These are phyloP conservation scores for Melanocharis versteri DNA, from an alignment of 2,113 vertebrate genomes.

Conservation along the genomic window DNA sequence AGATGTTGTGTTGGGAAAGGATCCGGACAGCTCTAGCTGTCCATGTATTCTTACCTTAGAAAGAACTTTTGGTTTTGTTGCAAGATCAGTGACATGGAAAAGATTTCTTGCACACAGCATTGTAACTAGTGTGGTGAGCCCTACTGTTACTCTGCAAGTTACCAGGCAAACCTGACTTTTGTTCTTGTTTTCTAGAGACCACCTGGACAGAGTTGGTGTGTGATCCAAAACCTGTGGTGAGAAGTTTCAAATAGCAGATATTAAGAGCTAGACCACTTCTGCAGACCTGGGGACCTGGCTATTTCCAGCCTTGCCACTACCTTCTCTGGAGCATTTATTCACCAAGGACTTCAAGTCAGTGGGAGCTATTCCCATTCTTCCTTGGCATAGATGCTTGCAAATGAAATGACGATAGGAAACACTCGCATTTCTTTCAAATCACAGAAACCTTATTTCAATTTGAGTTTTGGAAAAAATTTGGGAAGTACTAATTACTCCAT, in stretches of 20 bases:
- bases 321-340: not conserved
- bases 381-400: not conserved
- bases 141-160: not conserved
- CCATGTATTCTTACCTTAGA: not conserved
- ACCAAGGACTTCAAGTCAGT: not conserved
- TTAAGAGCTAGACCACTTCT: not conserved
- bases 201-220: not conserved
- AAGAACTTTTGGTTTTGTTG: not conserved
- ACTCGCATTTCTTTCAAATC: not conserved
- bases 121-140: not conserved
- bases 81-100: not conserved
- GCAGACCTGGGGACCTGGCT: not conserved
- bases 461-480: conserved; percentile 9
- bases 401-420: not conserved
- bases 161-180: not conserved
- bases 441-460: not conserved
- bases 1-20: not conserved
- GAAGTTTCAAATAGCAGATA: not conserved
- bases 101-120: not conserved
- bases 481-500: not conserved
- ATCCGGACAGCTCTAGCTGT: not conserved
- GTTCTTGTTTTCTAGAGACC: not conserved
- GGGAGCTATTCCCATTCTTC: not conserved
- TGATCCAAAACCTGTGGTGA: not conserved
- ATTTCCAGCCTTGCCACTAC: not conserved